These are phyloP conservation scores for Cancer borealis DNA, from an alignment of 2,888 invertebrate species.

Conservation along the genomic window DNA sequence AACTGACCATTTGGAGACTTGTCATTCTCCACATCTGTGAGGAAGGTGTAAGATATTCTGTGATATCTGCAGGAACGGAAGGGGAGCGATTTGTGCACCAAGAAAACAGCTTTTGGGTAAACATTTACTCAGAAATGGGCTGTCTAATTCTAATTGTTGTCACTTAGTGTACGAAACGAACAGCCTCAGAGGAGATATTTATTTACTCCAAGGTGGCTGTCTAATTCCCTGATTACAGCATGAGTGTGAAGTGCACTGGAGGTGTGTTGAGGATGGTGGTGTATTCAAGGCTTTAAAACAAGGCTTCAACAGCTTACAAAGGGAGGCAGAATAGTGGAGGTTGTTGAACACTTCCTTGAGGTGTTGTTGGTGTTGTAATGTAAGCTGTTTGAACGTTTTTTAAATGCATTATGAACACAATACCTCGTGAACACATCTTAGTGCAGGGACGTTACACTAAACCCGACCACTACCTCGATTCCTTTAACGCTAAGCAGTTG, in stretches of 20 bases:
- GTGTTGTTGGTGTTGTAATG: background rate
- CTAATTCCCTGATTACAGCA: background rate
- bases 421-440: background rate
- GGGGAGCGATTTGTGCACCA: background rate
- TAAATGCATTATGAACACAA: background rate
- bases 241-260: background rate
- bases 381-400: background rate
- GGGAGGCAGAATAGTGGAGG: background rate
- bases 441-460: constrained; percentile 44
- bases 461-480: constrained; percentile 67
- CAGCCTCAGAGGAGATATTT: background rate
- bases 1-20: constrained; percentile 1
- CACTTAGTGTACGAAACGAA: background rate
- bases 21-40: background rate
- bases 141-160: constrained; percentile 35
- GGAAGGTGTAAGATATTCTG: constrained; percentile 49
- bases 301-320: background rate
- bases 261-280: background rate
- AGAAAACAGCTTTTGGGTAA: constrained; percentile 23
- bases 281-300: background rate
- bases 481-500: constrained; percentile 54
- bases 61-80: constrained; percentile 29
- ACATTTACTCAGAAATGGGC: constrained; percentile 11
- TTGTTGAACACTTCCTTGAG: background rate
- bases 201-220: background rate